Percentiles rank a stretch among this genome's conserved stretches.
Evolutionary conservation across 1,140 invertebrate genomes (phyloP).

Genomic region (Papilio xuthus): DNA sequence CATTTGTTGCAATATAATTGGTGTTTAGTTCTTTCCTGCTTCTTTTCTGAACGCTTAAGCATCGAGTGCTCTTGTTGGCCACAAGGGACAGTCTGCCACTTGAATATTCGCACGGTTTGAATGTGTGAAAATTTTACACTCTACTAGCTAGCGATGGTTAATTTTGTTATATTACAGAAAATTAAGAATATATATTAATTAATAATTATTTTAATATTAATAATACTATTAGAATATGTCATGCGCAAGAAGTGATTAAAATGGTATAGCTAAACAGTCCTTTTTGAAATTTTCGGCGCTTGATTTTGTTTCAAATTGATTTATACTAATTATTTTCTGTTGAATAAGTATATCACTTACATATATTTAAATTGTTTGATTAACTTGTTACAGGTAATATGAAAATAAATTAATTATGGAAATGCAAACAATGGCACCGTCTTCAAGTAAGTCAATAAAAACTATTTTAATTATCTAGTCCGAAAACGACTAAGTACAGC

Average conservation of each 20-base stretch:
- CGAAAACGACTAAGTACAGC: too few species aligned
- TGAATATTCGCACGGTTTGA: constrained; percentile 56
- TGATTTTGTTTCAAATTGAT: too few species aligned
- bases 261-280: too few species aligned
- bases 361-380: neutral
- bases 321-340: too few species aligned
- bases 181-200: neutral
- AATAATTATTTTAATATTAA: too few species aligned
- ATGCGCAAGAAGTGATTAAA: neutral
- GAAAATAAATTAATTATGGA: constrained; percentile 50
- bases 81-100: constrained; percentile 56
- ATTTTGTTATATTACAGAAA: neutral
- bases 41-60: constrained; percentile 56
- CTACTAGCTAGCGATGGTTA: neutral
- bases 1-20: constrained; percentile 72
- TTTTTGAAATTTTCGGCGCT: too few species aligned
- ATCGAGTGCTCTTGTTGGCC: constrained; percentile 63
- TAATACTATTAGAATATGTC: neutral
- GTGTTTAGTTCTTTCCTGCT: constrained; percentile 64
- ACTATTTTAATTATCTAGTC: neutral
- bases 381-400: constrained; percentile 23
- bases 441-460: constrained; percentile 60
- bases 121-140: constrained; percentile 51
- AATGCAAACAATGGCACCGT: constrained; percentile 60
- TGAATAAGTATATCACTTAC: too few species aligned